These are phyloP conservation scores for Coenonympha arcania DNA, from an alignment of 2,888 invertebrate species.

Conservation along the genomic window DNA sequence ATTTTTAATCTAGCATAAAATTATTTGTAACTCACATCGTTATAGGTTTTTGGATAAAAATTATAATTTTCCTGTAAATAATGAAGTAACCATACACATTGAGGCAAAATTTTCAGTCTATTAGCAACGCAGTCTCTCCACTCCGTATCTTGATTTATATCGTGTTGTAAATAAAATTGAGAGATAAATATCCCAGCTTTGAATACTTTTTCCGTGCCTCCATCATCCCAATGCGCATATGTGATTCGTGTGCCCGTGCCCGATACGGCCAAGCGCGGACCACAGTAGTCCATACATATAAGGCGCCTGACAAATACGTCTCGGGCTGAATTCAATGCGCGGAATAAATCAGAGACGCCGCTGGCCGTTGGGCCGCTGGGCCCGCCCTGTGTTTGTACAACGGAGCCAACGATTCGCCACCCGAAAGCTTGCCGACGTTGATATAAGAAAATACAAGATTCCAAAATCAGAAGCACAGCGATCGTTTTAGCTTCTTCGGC, in stretches of 20 bases:
- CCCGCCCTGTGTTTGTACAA: conserved; percentile 44
- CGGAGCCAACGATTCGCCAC: conserved; percentile 22
- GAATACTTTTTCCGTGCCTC: no score
- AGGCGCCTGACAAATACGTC: conserved; percentile 21
- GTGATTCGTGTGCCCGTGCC: not conserved
- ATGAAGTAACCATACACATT: no score
- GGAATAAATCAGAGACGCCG: conserved; percentile 26
- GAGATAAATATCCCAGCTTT: no score
- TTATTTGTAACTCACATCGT: no score
- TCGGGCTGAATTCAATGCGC: conserved; percentile 14
- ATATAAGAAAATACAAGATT: not conserved
- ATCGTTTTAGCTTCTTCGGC: no score
- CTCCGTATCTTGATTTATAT: no score
- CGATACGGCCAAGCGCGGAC: not conserved
- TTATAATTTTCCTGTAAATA: not conserved
- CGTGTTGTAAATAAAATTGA: no score
- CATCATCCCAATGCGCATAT: conserved; percentile 3
- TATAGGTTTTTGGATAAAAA: no score
- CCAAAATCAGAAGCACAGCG: not conserved
- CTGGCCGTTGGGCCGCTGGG: conserved; percentile 37
- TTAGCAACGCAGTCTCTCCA: no score
- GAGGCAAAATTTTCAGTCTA: no score
- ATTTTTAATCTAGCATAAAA: no score
- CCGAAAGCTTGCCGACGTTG: conserved; percentile 24
- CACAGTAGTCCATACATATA: conserved; percentile 18